Evolutionary conservation across 64 coral and sea anemone species (phyloP).

Genomic region (Dendrophyllia cribrosa): DNA sequence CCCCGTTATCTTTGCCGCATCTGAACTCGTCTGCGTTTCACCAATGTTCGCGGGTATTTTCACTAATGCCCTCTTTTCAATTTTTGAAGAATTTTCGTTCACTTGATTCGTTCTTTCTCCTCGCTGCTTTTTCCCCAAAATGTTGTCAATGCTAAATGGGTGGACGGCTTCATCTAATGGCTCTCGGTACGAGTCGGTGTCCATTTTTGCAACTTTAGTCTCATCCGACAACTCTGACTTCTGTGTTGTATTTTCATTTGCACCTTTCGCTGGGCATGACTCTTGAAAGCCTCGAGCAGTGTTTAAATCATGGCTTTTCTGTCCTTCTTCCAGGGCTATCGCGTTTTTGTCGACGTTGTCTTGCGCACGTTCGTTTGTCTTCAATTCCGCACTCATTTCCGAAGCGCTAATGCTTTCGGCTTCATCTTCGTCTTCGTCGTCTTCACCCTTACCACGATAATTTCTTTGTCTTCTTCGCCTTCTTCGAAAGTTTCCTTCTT

Average conservation of each 20-base stretch:
- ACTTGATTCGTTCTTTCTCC: neutral
- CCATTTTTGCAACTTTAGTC: neutral
- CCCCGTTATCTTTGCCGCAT: constrained; percentile 1
- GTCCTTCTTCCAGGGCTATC: neutral
- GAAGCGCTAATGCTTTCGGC: neutral
- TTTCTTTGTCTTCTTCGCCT: constrained; percentile 69
- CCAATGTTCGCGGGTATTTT: neutral
- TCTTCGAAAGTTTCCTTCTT: constrained; percentile 95
- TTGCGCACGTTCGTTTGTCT: neutral
- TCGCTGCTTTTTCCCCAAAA: constrained; percentile 37
- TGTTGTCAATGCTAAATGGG: constrained; percentile 75
- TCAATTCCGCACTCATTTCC: neutral
- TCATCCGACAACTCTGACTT: neutral
- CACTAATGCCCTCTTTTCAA: neutral
- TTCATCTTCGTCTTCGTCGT: constrained; percentile 30
- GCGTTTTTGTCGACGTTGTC: neutral
- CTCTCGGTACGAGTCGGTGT: neutral
- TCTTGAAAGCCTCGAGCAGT: neutral
- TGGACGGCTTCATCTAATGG: neutral
- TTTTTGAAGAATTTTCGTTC: neutral
- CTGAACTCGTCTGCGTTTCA: neutral
- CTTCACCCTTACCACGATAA: neutral
- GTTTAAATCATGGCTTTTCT: neutral
- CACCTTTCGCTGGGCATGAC: neutral
- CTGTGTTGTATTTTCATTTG: neutral